These are phyloP conservation scores for Embidobia sp. DNA, from an alignment of 2,888 invertebrate genomes.

Conservation along the genomic window DNA sequence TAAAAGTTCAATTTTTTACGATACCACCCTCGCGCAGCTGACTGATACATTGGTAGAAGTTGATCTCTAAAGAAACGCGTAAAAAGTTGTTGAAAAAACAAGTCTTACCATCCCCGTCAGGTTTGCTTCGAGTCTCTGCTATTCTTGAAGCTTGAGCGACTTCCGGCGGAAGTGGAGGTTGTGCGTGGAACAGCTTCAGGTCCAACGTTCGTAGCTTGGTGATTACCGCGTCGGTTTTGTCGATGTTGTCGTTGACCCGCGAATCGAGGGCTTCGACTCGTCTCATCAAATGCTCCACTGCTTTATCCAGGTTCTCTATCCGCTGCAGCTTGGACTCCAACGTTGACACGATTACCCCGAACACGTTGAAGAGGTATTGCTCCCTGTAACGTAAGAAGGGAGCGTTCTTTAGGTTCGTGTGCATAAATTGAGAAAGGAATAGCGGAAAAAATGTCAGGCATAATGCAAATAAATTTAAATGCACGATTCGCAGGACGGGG, in stretches of 20 bases:
- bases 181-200: constrained; percentile 87
- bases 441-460: too few relatives aligned
- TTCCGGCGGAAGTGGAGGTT: constrained; percentile 80
- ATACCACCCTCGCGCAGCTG: too few relatives aligned
- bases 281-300: constrained; percentile 93
- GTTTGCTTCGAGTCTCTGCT: constrained; percentile 71
- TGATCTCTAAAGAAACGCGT: too few relatives aligned
- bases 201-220: constrained; percentile 89
- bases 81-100: not conserved
- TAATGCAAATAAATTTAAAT: too few relatives aligned
- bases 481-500: too few relatives aligned
- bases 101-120: constrained; percentile 70
- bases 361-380: constrained; percentile 93
- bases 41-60: too few relatives aligned
- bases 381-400: constrained; percentile 84
- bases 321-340: constrained; percentile 93
- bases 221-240: constrained; percentile 92
- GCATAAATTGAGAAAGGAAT: too few relatives aligned
- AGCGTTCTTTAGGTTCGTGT: too few relatives aligned
- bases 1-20: too few relatives aligned
- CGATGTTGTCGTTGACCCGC: constrained; percentile 91
- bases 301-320: constrained; percentile 93
- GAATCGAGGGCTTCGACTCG: constrained; percentile 92
- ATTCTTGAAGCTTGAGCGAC: constrained; percentile 72
- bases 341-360: constrained; percentile 94